These are phyloP conservation scores for Rhinolophus ferrumequinum DNA, from an alignment of 2,113 vertebrate genomes.

Conservation along the genomic window DNA sequence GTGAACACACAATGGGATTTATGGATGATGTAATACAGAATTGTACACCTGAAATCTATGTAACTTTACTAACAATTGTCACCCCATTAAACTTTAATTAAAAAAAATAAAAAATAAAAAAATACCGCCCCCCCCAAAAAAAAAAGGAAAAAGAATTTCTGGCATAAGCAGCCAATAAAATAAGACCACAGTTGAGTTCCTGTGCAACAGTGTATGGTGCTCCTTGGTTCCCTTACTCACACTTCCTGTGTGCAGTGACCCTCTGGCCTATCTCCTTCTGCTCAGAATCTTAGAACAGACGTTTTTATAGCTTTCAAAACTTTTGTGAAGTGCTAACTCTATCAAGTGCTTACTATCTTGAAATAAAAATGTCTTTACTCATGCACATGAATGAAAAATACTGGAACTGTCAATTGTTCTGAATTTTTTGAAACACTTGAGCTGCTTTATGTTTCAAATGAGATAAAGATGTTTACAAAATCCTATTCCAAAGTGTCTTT, in stretches of 20 bases:
- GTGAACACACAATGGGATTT: too few relatives aligned
- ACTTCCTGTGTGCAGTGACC: not conserved
- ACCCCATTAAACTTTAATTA: too few relatives aligned
- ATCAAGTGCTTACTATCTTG: slow-evolving; percentile 39
- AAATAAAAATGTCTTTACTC: slow-evolving; percentile 62
- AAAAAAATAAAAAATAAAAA: too few relatives aligned
- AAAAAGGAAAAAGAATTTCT: not conserved
- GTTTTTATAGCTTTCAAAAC: slow-evolving; percentile 26
- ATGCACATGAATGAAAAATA: slow-evolving; percentile 28
- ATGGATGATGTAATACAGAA: too few relatives aligned
- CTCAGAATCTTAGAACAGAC: slow-evolving; percentile 22
- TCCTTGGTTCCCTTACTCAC: not conserved
- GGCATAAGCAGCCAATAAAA: not conserved
- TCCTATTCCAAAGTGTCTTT: slow-evolving; percentile 20
- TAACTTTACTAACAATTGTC: too few relatives aligned
- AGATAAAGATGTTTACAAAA: slow-evolving; percentile 69
- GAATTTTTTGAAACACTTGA: slow-evolving; percentile 6
- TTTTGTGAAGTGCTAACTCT: slow-evolving; percentile 44
- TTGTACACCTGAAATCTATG: too few relatives aligned
- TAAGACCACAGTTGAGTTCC: not conserved
- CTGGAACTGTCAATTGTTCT: not conserved
- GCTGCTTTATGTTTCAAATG: slow-evolving; percentile 57
- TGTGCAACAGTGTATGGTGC: too few relatives aligned
- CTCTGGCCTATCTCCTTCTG: not conserved
- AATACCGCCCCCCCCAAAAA: too few relatives aligned